phyloP scores from a whole-genome alignment of 2,113 vertebrate species.

The Zosterops japonicus region DNA sequence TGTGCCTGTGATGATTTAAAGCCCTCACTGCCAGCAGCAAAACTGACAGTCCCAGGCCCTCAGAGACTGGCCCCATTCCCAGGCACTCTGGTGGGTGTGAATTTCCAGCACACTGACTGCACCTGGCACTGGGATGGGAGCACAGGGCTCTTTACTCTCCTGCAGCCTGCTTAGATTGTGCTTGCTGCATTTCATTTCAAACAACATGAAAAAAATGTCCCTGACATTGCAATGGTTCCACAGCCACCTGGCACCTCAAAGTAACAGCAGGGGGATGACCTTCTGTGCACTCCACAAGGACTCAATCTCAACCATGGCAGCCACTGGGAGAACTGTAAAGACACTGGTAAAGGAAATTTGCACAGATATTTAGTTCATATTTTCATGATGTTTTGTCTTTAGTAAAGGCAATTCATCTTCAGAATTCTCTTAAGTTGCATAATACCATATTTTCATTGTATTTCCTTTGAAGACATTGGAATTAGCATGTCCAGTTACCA shows the following conservation, averaged over 20 bases:
- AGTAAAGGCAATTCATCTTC: neutral
- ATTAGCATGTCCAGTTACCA: neutral
- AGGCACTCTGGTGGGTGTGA: accelerated
- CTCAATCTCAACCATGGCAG: neutral
- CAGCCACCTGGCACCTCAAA: neutral
- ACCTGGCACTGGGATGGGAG: neutral
- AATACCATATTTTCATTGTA: neutral
- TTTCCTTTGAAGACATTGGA: neutral
- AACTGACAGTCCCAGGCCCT: too few relatives aligned
- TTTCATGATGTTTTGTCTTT: neutral
- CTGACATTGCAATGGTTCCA: neutral
- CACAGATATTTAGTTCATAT: neutral
- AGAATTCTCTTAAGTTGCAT: neutral
- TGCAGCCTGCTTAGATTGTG: neutral
- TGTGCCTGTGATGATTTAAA: neutral
- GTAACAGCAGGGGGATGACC: neutral
- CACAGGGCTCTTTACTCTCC: neutral
- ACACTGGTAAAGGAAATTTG: neutral
- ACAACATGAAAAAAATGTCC: neutral
- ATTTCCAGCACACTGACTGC: neutral
- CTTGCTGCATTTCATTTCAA: neutral
- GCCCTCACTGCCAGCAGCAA: neutral
- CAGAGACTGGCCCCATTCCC: neutral
- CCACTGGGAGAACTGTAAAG: neutral
- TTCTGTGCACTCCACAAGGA: accelerated